A percentile compares a stretch with the other conserved stretches of the same genome.
phyloP scores from a whole-genome alignment of 2,113 vertebrate species.

The Sigmodon hispidus region DNA sequence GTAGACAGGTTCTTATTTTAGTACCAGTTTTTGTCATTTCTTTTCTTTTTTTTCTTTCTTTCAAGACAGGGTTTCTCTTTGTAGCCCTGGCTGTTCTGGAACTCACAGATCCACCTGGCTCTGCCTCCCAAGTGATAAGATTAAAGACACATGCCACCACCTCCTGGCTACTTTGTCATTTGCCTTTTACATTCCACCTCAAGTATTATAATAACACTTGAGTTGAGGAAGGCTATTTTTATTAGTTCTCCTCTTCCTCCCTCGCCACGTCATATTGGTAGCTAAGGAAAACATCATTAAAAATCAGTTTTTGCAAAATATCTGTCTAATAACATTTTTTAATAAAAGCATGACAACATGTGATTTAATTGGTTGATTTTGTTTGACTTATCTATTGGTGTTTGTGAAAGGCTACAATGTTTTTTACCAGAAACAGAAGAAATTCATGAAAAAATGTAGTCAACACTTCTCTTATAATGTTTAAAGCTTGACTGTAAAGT shows the following conservation, averaged over 20 bases:
- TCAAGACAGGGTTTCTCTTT: background rate
- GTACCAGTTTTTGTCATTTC: background rate
- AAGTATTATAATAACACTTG: background rate
- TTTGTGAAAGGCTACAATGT: background rate
- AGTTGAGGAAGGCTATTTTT: background rate
- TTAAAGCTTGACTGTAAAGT: constrained; percentile 40
- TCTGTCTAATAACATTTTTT: too few relatives aligned
- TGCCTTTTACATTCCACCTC: background rate
- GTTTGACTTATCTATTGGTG: background rate
- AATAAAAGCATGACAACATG: background rate
- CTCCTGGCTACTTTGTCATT: background rate
- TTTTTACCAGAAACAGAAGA: background rate
- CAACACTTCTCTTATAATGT: constrained; percentile 31
- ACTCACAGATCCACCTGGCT: background rate
- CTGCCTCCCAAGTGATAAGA: too few relatives aligned
- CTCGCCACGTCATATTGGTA: background rate
- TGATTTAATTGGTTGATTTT: background rate
- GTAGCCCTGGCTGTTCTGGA: background rate
- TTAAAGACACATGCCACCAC: background rate
- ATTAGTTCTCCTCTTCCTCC: background rate
- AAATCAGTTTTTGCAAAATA: background rate
- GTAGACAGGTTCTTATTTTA: constrained; percentile 39
- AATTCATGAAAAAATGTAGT: constrained; percentile 53
- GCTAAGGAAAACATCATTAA: background rate
- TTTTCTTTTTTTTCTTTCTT: background rate